A percentile compares a stretch with the other conserved stretches of the same genome.
Evolutionary conservation across 1,140 invertebrate species (phyloP).

Genomic region (Hycleus cichorii): DNA sequence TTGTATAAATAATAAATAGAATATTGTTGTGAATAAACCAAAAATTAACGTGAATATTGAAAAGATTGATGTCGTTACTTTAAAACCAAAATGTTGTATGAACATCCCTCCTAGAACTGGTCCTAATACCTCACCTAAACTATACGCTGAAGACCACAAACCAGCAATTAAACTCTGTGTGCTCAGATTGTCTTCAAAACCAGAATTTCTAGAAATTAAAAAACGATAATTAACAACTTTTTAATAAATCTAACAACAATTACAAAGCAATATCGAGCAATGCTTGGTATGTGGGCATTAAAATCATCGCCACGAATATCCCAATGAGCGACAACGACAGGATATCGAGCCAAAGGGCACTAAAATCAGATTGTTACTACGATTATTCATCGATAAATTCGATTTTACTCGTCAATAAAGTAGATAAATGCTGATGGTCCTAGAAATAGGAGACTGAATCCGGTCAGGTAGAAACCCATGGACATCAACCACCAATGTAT

Average conservation of each 20-base stretch:
- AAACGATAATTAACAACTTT: not conserved
- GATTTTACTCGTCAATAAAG: constrained; percentile 42
- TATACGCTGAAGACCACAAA: constrained; percentile 67
- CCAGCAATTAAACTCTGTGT: constrained; percentile 67
- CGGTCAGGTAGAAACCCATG: constrained; percentile 54
- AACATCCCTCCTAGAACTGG: constrained; percentile 60
- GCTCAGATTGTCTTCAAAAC: constrained; percentile 54
- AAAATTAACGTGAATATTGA: constrained; percentile 50
- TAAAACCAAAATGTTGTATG: constrained; percentile 57
- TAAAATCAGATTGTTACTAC: constrained; percentile 38
- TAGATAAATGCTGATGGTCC: constrained; percentile 58
- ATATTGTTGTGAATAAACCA: constrained; percentile 24
- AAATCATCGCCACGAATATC: constrained; percentile 57
- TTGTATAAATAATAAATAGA: not conserved
- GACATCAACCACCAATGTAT: constrained; percentile 65
- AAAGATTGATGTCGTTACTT: constrained; percentile 55
- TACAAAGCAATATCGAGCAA: constrained; percentile 63
- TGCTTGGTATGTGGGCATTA: constrained; percentile 69
- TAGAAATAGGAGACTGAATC: constrained; percentile 54
- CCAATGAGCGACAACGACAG: constrained; percentile 57
- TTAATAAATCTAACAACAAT: constrained; percentile 38
- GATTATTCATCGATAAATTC: not conserved
- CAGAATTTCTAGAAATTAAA: constrained; percentile 49
- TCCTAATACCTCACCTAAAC: constrained; percentile 66
- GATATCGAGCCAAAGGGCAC: constrained; percentile 59